Percentiles rank a stretch among this genome's conserved stretches.
phyloP scores from a whole-genome alignment of 2,113 vertebrate genomes.

The Montifringilla adamsi region DNA sequence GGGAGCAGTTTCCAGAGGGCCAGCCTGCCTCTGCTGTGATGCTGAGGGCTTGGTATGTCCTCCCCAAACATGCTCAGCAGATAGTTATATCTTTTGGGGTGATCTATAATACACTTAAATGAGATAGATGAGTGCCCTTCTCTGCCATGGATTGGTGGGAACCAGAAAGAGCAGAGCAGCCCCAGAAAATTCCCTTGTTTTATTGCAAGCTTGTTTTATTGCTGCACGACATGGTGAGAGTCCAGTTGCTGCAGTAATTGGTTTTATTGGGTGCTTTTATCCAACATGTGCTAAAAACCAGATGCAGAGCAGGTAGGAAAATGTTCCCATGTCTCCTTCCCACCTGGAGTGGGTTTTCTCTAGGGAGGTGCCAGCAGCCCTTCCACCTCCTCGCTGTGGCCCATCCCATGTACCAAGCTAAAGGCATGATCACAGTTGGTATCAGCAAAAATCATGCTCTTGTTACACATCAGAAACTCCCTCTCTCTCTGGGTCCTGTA shows the following conservation, averaged over 20 bases:
- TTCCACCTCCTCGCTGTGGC: background rate
- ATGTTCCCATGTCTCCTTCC: background rate
- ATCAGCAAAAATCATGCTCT: background rate
- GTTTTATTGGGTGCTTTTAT: background rate
- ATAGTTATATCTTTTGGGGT: background rate
- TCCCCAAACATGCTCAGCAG: background rate
- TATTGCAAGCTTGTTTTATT: background rate
- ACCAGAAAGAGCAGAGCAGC: background rate
- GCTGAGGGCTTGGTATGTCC: background rate
- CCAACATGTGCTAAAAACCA: background rate
- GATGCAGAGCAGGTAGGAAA: background rate
- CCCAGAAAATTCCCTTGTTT: background rate
- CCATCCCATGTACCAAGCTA: background rate
- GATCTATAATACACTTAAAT: background rate
- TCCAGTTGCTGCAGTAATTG: background rate
- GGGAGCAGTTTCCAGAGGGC: background rate
- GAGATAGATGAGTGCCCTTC: fast-evolving
- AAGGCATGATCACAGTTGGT: background rate
- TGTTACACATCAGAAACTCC: background rate
- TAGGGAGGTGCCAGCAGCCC: background rate
- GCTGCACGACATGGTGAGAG: background rate
- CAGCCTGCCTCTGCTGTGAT: background rate
- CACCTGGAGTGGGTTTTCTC: background rate
- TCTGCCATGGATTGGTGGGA: background rate
- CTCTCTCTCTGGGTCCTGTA: background rate